These are phyloP conservation scores for Oceanodroma leucorhoa DNA, from an alignment of 2,797 vertebrate species.

Conservation along the genomic window DNA sequence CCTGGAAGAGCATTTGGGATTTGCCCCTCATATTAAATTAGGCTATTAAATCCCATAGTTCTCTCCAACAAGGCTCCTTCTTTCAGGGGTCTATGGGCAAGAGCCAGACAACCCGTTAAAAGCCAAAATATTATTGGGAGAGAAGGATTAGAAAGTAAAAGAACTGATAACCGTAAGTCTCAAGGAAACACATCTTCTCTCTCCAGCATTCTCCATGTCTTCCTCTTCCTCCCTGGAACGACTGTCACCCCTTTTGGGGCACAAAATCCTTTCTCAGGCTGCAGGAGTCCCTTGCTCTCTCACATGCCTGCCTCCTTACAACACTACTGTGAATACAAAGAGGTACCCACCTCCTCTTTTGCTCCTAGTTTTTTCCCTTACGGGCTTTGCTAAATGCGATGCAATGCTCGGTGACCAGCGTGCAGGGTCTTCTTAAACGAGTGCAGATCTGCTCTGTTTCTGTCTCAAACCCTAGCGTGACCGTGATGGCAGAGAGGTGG, in stretches of 20 bases:
- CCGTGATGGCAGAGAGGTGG: rapidly evolving
- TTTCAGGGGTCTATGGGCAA: neutral
- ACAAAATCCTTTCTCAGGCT: neutral
- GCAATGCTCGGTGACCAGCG: rapidly evolving
- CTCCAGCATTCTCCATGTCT: neutral
- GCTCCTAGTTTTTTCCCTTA: neutral
- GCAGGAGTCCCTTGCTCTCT: neutral
- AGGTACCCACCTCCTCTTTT: neutral
- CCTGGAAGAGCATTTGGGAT: neutral
- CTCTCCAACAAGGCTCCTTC: neutral
- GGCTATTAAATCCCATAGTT: neutral
- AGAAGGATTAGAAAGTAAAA: neutral
- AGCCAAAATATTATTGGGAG: neutral
- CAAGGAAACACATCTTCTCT: neutral
- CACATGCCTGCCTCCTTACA: neutral
- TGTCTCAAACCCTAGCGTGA: neutral
- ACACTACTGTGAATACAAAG: neutral
- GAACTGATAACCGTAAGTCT: neutral
- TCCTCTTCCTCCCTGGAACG: neutral
- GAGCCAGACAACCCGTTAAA: neutral
- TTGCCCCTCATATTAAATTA: neutral
- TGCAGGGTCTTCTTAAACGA: rapidly evolving
- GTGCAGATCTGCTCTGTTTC: neutral
- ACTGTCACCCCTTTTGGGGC: neutral
- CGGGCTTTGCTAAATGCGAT: rapidly evolving